Evolutionary conservation across 2,888 invertebrate species (phyloP).

Genomic region (Anodontia alba): DNA sequence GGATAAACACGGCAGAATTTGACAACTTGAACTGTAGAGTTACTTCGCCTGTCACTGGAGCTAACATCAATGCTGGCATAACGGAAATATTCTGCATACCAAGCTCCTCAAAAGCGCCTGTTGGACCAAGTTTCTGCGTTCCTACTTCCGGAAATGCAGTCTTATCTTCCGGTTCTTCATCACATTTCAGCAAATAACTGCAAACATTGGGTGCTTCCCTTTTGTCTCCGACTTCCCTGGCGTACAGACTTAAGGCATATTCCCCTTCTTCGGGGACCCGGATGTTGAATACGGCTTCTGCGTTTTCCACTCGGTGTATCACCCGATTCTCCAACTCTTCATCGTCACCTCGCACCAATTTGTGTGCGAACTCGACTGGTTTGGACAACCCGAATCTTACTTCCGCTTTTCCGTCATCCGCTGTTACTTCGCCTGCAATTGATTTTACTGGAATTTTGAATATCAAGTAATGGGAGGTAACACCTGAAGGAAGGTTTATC

Average conservation of each 20-base stretch:
- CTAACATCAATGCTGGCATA: conserved; percentile 62
- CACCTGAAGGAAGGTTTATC: no score
- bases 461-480: no score
- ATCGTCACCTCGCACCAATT: conserved; percentile 68
- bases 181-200: conserved; percentile 76
- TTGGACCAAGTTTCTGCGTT: conserved; percentile 62
- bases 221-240: conserved; percentile 64
- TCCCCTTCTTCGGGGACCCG: conserved; percentile 75
- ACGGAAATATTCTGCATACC: conserved; percentile 63
- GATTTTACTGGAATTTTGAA: no score
- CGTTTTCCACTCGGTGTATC: conserved; percentile 69
- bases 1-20: conserved; percentile 49
- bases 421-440: conserved; percentile 60
- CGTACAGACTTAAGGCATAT: conserved; percentile 79
- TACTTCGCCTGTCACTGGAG: conserved; percentile 58
- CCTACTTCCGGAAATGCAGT: conserved; percentile 65
- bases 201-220: conserved; percentile 76
- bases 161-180: conserved; percentile 67
- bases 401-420: conserved; percentile 76
- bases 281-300: conserved; percentile 70
- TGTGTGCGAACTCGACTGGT: conserved; percentile 71
- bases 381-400: conserved; percentile 73
- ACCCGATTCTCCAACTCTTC: conserved; percentile 66
- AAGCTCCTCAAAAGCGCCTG: conserved; percentile 56
- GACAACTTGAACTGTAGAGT: conserved; percentile 58